Percentiles rank a stretch among this genome's conserved stretches.
Evolutionary conservation across 92 coral and sea anemone genomes (phyloP).

Genomic region (Virgularia gustaviana): DNA sequence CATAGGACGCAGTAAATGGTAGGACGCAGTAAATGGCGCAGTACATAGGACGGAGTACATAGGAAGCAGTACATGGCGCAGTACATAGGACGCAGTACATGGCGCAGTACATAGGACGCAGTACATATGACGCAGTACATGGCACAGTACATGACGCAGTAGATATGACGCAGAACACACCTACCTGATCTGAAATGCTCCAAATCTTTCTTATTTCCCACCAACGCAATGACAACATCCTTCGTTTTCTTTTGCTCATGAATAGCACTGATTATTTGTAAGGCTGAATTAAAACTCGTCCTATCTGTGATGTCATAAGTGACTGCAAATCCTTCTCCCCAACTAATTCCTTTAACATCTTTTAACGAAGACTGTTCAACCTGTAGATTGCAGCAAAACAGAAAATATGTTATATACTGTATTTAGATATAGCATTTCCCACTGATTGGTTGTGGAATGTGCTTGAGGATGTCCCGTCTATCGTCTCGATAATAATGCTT

Average conservation of each 20-base stretch:
- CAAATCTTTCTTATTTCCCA: constrained; percentile 86
- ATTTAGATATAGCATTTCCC: not conserved
- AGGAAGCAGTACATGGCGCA: too few relatives aligned
- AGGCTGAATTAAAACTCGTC: constrained; percentile 85
- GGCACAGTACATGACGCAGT: not conserved
- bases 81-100: too few relatives aligned
- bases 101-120: too few relatives aligned
- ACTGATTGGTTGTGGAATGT: not conserved
- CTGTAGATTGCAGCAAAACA: not conserved
- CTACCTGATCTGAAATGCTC: constrained; percentile 90
- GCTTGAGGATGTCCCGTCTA: too few relatives aligned
- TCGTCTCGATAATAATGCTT: too few relatives aligned
- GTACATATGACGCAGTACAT: too few relatives aligned
- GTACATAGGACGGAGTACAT: too few relatives aligned
- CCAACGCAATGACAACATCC: constrained; percentile 85
- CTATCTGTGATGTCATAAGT: constrained; percentile 97
- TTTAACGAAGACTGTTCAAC: constrained; percentile 34
- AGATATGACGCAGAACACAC: not conserved
- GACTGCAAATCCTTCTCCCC: constrained; percentile 98
- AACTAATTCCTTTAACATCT: constrained; percentile 58
- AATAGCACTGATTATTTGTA: constrained; percentile 76
- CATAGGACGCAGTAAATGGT: too few relatives aligned
- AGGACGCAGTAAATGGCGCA: too few relatives aligned
- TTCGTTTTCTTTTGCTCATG: constrained; percentile 89
- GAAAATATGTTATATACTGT: not conserved